Evolutionary conservation across 2,797 vertebrate species (phyloP).

Genomic region (Neoniphon sammara): DNA sequence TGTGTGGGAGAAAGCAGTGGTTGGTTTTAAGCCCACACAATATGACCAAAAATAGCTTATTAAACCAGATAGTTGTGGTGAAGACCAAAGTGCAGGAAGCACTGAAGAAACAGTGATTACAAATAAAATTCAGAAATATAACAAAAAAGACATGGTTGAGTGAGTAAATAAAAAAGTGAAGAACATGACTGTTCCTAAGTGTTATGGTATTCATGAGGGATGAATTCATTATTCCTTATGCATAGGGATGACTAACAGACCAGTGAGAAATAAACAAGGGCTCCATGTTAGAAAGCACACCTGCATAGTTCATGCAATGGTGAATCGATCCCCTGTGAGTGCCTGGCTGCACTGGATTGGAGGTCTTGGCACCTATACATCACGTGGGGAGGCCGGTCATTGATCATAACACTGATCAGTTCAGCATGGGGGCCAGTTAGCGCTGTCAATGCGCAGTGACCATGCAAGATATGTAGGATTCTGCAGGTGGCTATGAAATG

Average conservation of each 20-base stretch:
- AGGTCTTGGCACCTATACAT: conserved; percentile 61
- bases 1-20: conserved; percentile 71
- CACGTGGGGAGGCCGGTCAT: conserved; percentile 63
- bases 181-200: conserved; percentile 54
- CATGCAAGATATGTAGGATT: conserved; percentile 15
- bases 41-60: conserved; percentile 73
- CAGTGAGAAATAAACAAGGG: conserved; percentile 41
- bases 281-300: conserved; percentile 58
- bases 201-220: conserved; percentile 67
- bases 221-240: conserved; percentile 68
- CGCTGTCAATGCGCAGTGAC: conserved; percentile 53
- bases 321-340: conserved; percentile 23
- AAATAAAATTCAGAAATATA: conserved; percentile 12
- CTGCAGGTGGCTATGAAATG: conserved; percentile 14
- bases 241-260: conserved; percentile 51
- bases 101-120: background rate
- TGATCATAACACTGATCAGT: conserved; percentile 68
- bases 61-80: conserved; percentile 27
- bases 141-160: conserved; percentile 25
- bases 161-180: conserved; percentile 46
- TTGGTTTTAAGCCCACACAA: conserved; percentile 70
- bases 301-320: conserved; percentile 51
- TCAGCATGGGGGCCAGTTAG: conserved; percentile 39
- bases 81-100: background rate
- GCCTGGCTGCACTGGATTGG: conserved; percentile 42